phyloP scores from a whole-genome alignment of 2,888 invertebrate genomes.

The Leptura quadrifasciata region DNA sequence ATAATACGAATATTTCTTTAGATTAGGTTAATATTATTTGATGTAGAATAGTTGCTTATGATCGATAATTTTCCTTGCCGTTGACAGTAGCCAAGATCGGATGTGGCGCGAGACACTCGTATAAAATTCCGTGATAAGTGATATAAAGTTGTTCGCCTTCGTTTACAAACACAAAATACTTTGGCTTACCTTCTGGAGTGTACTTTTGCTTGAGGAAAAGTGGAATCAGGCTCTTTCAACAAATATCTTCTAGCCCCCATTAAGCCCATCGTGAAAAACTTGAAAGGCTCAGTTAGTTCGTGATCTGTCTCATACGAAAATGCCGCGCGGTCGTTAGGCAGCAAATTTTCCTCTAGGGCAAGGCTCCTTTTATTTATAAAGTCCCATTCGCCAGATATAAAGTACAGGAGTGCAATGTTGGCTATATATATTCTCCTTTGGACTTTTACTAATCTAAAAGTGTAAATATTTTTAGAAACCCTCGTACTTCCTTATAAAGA shows the following conservation, averaged over 20 bases:
- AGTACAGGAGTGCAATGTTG: conserved; percentile 83
- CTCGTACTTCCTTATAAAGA: no score
- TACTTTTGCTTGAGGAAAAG: conserved; percentile 71
- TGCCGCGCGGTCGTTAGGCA: conserved; percentile 64
- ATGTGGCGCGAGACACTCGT: no score
- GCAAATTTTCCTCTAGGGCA: conserved; percentile 73
- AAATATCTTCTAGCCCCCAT: conserved; percentile 81
- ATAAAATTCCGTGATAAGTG: no score
- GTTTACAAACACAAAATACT: background rate
- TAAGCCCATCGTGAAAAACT: conserved; percentile 76
- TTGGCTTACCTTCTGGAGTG: conserved; percentile 75
- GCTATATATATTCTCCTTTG: conserved; percentile 88
- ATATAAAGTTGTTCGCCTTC: no score
- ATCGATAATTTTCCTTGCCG: no score
- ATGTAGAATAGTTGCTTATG: no score
- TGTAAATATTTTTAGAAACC: background rate
- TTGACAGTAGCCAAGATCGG: no score
- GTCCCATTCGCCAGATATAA: conserved; percentile 85
- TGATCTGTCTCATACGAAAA: conserved; percentile 78
- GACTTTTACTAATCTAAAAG: conserved; percentile 83
- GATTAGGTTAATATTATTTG: no score
- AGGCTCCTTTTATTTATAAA: conserved; percentile 81
- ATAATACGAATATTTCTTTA: no score
- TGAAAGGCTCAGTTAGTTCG: conserved; percentile 73
- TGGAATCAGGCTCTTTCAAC: conserved; percentile 79